A percentile compares a stretch with the other conserved stretches of the same genome.
Evolutionary conservation across 2,888 invertebrate genomes (phyloP).

Genomic region (Hydraecia micacea): DNA sequence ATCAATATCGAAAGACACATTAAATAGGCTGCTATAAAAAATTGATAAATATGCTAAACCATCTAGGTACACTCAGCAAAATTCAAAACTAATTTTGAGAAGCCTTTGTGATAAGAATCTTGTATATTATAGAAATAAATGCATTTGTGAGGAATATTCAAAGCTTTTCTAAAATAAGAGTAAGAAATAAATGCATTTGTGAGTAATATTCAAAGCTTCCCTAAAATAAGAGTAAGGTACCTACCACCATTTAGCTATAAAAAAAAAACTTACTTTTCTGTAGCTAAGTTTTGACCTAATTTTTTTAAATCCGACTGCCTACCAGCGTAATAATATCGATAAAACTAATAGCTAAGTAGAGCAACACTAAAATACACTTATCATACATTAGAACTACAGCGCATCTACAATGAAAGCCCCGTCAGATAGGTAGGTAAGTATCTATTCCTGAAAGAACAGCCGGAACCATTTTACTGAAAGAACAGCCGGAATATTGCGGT

Average conservation of each 20-base stretch:
- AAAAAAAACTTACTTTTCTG: not conserved
- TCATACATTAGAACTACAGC: conserved; percentile 33
- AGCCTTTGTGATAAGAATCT: not conserved
- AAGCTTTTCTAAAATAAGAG: not conserved
- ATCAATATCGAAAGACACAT: not conserved
- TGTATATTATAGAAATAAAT: not conserved
- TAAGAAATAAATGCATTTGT: not conserved
- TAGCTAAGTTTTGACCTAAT: not conserved
- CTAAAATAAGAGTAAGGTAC: too few species aligned
- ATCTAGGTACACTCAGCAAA: not conserved
- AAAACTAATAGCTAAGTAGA: conserved; percentile 41
- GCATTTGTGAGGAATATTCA: not conserved
- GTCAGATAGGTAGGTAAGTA: not conserved
- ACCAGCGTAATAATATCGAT: conserved; percentile 32
- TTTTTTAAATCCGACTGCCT: conserved; percentile 6
- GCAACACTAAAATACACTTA: conserved; percentile 53
- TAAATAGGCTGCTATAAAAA: not conserved
- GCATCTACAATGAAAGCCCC: conserved; percentile 25
- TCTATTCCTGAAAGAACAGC: conserved; percentile 26
- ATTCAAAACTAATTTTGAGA: not conserved
- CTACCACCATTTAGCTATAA: not conserved
- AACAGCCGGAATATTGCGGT: conserved; percentile 52
- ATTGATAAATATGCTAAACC: not conserved
- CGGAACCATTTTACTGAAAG: conserved; percentile 42
- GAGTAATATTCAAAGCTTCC: not conserved